phyloP scores from a whole-genome alignment of 2,113 vertebrate species.

The Colaptes auratus region DNA sequence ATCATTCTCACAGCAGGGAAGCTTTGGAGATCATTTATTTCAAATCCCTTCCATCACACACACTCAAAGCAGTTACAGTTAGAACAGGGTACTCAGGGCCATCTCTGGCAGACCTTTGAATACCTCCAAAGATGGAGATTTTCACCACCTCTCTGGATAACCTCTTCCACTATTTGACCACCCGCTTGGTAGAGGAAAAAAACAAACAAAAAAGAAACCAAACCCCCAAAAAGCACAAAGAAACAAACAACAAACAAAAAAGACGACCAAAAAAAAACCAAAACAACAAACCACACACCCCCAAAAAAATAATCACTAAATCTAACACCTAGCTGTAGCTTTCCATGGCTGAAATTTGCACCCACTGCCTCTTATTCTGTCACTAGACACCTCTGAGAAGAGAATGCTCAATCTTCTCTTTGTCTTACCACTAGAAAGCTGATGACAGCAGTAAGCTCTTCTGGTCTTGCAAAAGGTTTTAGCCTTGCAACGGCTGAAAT shows the following conservation, averaged over 20 bases:
- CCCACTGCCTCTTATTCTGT: neutral
- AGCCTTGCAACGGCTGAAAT: neutral
- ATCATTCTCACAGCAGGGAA: neutral
- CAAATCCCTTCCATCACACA: neutral
- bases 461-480: neutral
- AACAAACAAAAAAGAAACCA: neutral
- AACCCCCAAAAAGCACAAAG: neutral
- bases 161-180: constrained; percentile 39
- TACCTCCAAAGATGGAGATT: constrained; percentile 13
- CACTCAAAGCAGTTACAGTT: neutral
- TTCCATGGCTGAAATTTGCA: neutral
- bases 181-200: neutral
- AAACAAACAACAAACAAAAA: neutral
- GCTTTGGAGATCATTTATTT: neutral
- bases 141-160: neutral
- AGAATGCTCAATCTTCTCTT: neutral
- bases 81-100: neutral
- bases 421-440: neutral
- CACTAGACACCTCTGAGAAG: neutral
- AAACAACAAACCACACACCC: neutral
- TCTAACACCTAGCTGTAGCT: no score
- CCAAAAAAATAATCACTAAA: neutral
- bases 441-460: neutral
- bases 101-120: constrained; percentile 4
- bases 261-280: neutral